Evolutionary conservation across 1,140 invertebrate species (phyloP).

Genomic region (Drosophila santomea): DNA sequence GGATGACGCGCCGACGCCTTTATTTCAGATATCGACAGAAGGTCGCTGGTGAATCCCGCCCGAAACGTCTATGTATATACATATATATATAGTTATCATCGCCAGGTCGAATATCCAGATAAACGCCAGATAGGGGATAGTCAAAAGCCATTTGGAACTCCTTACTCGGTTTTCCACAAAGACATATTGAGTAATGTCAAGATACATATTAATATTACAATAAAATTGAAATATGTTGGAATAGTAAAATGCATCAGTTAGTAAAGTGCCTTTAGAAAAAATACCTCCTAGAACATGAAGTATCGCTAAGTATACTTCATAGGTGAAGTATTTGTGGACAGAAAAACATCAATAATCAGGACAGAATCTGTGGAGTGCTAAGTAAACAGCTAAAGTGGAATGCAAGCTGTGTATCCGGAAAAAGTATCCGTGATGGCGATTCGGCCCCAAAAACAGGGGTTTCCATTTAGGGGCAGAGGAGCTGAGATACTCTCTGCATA

Average conservation of each 20-base stretch:
- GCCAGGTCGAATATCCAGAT: slow-evolving; percentile 3
- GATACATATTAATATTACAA: too few species aligned
- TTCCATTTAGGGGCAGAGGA: neutral
- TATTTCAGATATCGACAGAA: slow-evolving; percentile 26
- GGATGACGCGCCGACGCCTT: slow-evolving; percentile 30
- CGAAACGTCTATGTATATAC: neutral
- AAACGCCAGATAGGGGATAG: slow-evolving; percentile 19
- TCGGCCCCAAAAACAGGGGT: neutral
- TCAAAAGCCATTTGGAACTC: slow-evolving; percentile 18
- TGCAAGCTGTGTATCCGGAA: slow-evolving; percentile 1
- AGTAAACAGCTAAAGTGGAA: slow-evolving; percentile 2
- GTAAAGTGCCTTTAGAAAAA: neutral
- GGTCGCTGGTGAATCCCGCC: slow-evolving; percentile 9
- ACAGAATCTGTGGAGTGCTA: slow-evolving; percentile 1
- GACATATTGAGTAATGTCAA: neutral
- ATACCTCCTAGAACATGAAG: neutral
- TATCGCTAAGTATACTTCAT: slow-evolving; percentile 3
- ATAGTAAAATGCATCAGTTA: too few species aligned
- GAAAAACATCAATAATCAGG: slow-evolving; percentile 3
- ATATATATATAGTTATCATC: neutral
- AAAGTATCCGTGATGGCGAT: neutral
- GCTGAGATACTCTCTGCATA: slow-evolving; percentile 5
- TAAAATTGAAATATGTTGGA: too few species aligned
- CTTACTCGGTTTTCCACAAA: slow-evolving; percentile 1
- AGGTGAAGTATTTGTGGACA: slow-evolving; percentile 4